A percentile compares a stretch with the other conserved stretches of the same genome.
phyloP scores from a whole-genome alignment of 2,797 vertebrate species.

The Scleropages formosus region DNA sequence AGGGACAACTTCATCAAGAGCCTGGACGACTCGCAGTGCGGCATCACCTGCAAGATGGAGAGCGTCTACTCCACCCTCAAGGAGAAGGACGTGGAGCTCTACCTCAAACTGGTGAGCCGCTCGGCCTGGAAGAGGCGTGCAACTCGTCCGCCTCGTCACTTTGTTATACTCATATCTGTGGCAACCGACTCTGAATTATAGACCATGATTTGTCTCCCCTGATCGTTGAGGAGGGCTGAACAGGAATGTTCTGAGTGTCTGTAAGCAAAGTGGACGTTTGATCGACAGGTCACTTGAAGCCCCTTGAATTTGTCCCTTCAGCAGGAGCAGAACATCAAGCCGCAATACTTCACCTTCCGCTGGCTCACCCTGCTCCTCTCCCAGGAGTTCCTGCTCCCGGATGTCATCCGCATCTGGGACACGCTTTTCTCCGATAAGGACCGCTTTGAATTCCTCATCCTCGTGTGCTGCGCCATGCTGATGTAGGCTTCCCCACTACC shows the following conservation, averaged over 20 bases:
- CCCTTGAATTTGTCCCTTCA: slow-evolving; percentile 47
- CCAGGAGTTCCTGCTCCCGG: slow-evolving; percentile 94
- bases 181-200: no score
- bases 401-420: slow-evolving; percentile 98
- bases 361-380: slow-evolving; percentile 95
- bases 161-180: no score
- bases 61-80: slow-evolving; percentile 92
- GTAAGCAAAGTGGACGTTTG: no score
- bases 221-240: no score
- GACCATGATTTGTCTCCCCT: no score
- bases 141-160: background rate
- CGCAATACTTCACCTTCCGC: slow-evolving; percentile 97
- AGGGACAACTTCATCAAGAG: slow-evolving; percentile 99
- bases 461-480: slow-evolving; percentile 95
- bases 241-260: no score
- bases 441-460: slow-evolving; percentile 92
- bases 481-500: slow-evolving; percentile 61
- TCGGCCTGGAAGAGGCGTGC: background rate
- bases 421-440: slow-evolving; percentile 88
- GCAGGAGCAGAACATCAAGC: slow-evolving; percentile 98
- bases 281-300: no score
- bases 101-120: slow-evolving; percentile 85
- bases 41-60: slow-evolving; percentile 98
- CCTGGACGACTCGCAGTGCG: slow-evolving; percentile 94
- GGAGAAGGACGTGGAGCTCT: slow-evolving; percentile 88